These are phyloP conservation scores for Scotopteryx bipunctaria DNA, from an alignment of 2,888 invertebrate genomes.

Conservation along the genomic window DNA sequence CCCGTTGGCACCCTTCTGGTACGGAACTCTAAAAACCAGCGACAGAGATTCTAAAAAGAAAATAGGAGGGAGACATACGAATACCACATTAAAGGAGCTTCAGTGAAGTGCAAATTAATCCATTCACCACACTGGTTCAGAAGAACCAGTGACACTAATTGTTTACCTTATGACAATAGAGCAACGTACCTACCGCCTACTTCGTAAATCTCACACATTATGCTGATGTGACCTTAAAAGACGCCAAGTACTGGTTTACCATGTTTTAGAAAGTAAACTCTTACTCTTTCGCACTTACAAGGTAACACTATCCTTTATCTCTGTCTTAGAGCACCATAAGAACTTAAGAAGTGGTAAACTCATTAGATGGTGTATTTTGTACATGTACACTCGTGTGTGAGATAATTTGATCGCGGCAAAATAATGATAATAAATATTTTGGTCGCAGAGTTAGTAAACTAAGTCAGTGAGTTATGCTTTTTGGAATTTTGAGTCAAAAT, in stretches of 20 bases:
- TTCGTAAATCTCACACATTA: conserved; percentile 26
- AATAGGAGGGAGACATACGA: no score
- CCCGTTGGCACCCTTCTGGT: no score
- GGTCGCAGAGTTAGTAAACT: neutral
- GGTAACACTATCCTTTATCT: conserved; percentile 38
- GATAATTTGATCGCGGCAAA: conserved; percentile 34
- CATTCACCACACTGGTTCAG: no score
- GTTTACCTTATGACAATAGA: no score
- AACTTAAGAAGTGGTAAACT: conserved; percentile 43
- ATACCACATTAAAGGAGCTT: no score
- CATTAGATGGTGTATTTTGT: conserved; percentile 44
- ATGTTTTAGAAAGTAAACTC: conserved; percentile 71
- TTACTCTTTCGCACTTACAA: conserved; percentile 49
- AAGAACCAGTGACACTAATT: no score
- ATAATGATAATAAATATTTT: no score
- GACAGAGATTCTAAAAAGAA: no score
- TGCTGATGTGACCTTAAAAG: conserved; percentile 78
- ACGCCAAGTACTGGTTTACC: conserved; percentile 48
- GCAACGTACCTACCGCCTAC: no score
- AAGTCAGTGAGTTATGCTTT: conserved; percentile 6
- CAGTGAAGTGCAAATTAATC: no score
- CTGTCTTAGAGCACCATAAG: conserved; percentile 42
- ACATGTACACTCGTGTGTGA: conserved; percentile 45
- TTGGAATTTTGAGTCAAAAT: conserved; percentile 27
- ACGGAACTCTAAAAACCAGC: no score